Base-by-base conservation (phyloP, 2,888 invertebrate species). In the Charanyca ferruginea region DNA sequence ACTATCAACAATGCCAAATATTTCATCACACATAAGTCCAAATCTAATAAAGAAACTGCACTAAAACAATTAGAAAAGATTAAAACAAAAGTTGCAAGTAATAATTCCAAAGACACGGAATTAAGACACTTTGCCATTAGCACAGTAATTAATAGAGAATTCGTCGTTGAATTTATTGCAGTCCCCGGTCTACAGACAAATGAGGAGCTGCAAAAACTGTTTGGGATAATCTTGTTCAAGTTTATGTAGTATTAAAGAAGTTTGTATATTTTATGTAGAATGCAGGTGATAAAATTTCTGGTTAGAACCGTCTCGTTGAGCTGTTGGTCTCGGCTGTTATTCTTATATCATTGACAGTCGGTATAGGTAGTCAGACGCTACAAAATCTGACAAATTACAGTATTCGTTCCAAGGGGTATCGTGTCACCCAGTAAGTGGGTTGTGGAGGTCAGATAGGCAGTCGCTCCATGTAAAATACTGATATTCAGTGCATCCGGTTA, bases 61-160 rank as follows among this genome's bases (percentile, higher is more conserved):
- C 23, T 63, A 55, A 57, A 71, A 41, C 61, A 48, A 62, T 47
- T 60, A 62, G 59, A 45, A 62, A 22, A 58, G 23, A 81, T 75
- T 67, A 73, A 79, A 73, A 81, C 49, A 47, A 52, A 63, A 81
- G 52, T 76, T 69, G 59, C 32, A 38, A 53, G 49, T 49, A 65
- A 73, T 80, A 67, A 69, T 61, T 65, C 35, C 45, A 58, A 49
- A 64, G 52, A 55, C 68, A 58, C 62, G 32, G 66, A 61, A 74
- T 74, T 67, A 68, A 81, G 67, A 71, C 71, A 81, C 67, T 74
- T 55, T 61, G 60, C 74, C 53, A 75, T 79, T 75, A 79, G 68
- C 79, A 72, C 76, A 64, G 67, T 81, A 76, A 76, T 81, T 79
- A 81, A 69, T 79, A 73, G 52, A 69, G 60, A 81, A 82, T 66